Base-by-base conservation (phyloP, 1,140 invertebrate genomes). In the Coboldia fuscipes region DNA sequence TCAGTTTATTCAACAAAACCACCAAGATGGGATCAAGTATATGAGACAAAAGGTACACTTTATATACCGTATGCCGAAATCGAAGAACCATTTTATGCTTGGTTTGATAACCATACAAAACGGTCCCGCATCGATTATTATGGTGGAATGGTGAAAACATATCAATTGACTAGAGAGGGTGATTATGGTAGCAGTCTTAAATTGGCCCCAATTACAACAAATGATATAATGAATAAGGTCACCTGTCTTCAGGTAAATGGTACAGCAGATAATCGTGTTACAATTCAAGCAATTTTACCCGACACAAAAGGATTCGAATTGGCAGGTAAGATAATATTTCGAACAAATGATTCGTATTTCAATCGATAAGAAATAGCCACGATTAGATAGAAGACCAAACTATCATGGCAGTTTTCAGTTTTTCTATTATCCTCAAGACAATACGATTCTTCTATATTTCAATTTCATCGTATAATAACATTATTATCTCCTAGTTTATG, bases 51-150 rank as follows among this genome's bases (percentile, higher is more conserved):
- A 49, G 83, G 81, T 26, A 62, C 72, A 7, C 52, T 86, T 23
- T 71, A 66, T 41, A 80, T 96, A 39, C 90, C 90, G 0, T 97
- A 93, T 65, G 88, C 89, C 9, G 89, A 94, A 61, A 75, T 96
- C 28, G 58, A 60, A 10, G 80, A 85, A 53, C 85, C 88, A 4
- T 90, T 96, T 51, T 74, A 70, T 47, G 84, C 82, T 13, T 94
- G 79, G 72, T 90, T 56, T 37, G 84, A 94, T 61, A 62, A 56
- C 4, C 58, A 63, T 10, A 68, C 66, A 39, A 72, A 70, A 36
- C 65, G 62, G 30, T 90, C 84, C 33, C 67, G 90, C 37, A 88
- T 96, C 40, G 89, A 96, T 58, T 97, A 93, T 47, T 97, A 96
- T 62, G 81, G 81, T 43, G 81, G 81, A 16, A 82, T 89, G 73